These are phyloP conservation scores for Saccostrea cuccullata DNA, from an alignment of 1,140 invertebrate species.

Conservation along the genomic window DNA sequence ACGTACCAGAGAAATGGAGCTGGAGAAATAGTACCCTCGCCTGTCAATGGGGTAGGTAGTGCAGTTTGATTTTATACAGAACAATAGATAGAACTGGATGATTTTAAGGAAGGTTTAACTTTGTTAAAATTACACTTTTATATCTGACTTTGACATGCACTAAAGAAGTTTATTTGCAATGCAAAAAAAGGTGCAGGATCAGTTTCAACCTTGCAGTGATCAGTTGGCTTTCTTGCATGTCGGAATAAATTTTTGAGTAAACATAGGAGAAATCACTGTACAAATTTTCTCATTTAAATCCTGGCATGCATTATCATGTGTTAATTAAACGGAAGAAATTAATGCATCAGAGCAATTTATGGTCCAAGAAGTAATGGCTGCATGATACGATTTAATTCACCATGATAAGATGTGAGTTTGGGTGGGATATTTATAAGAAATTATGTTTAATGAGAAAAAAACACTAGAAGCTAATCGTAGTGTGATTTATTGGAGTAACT, in stretches of 20 bases:
- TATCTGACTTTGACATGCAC: not conserved
- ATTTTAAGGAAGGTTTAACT: not conserved
- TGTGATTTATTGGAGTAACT: constrained; percentile 25
- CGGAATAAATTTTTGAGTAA: not conserved
- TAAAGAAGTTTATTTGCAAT: not conserved
- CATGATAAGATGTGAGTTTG: not conserved
- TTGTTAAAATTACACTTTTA: not conserved
- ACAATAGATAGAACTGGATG: not conserved
- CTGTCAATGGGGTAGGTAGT: constrained; percentile 36
- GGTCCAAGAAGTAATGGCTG: not conserved
- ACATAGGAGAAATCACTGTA: not conserved
- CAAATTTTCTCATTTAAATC: not conserved
- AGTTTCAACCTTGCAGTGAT: not conserved
- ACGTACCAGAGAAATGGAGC: constrained; percentile 11
- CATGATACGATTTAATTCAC: not conserved
- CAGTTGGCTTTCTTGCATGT: constrained; percentile 9
- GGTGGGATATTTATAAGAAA: not conserved
- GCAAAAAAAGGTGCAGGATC: not conserved
- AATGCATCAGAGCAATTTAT: not conserved
- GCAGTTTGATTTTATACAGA: not conserved
- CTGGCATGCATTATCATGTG: constrained; percentile 11
- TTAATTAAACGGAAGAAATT: constrained; percentile 15
- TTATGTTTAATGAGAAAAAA: not conserved
- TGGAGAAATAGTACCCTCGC: constrained; percentile 4
- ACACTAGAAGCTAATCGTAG: constrained; percentile 9